Percentiles rank a stretch among this genome's conserved stretches.
Conservation (phyloP, 2,888 invertebrate species). For the Philereme transversata region DNA sequence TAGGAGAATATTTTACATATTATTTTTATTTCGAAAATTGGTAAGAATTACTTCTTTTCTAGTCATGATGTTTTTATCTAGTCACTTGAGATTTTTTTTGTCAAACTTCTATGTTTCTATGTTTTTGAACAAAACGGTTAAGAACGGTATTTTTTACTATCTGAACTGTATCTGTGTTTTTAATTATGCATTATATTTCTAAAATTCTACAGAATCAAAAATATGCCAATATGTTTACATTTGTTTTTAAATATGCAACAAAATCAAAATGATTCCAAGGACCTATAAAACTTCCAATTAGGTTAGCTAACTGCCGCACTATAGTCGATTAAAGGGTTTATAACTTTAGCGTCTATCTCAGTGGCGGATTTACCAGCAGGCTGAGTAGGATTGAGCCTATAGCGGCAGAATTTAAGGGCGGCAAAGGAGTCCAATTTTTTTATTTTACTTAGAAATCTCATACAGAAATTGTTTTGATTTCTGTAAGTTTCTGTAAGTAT, state of each 20-base stretch:
- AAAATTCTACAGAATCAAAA: neutral
- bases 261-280: conserved; percentile 24
- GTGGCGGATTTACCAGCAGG: too few relatives aligned
- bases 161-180: neutral
- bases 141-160: too few relatives aligned
- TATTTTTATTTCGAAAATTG: neutral
- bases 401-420: too few relatives aligned
- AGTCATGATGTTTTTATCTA: neutral
- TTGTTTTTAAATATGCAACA: conserved; percentile 14
- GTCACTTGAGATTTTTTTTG: neutral
- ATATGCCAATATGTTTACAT: neutral
- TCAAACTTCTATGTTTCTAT: neutral
- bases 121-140: neutral
- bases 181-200: neutral
- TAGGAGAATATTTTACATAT: neutral
- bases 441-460: neutral
- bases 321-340: conserved; percentile 13
- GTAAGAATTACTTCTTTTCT: neutral
- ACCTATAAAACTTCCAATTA: conserved; percentile 24
- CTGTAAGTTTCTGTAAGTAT: neutral
- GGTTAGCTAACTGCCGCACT: conserved; percentile 9
- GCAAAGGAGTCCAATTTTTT: too few relatives aligned
- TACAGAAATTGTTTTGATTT: neutral
- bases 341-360: too few relatives aligned
- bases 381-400: too few relatives aligned